Conservation (phyloP, 2,113 vertebrate genomes). For the Benitochromis conjunctus region DNA sequence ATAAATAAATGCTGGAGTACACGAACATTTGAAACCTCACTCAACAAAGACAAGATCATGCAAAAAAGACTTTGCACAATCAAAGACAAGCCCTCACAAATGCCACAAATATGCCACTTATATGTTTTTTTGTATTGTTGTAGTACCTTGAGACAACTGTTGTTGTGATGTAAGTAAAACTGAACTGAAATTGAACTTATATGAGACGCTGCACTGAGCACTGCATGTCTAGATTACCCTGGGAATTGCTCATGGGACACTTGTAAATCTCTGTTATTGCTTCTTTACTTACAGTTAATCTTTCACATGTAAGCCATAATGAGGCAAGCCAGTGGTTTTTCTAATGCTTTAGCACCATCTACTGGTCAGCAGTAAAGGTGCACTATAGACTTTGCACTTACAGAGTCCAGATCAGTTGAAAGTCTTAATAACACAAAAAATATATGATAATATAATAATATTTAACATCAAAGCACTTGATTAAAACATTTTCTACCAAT, state of each 20-base stretch:
- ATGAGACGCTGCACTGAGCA: neutral
- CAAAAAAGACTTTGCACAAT: neutral
- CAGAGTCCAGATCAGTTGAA: neutral
- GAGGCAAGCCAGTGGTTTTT: neutral
- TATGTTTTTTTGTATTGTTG: neutral
- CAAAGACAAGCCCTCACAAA: neutral
- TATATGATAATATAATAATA: neutral
- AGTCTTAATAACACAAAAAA: neutral
- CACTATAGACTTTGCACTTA: neutral
- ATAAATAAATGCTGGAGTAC: neutral
- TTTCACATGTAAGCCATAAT: neutral
- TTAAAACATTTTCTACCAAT: neutral
- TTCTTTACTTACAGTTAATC: neutral
- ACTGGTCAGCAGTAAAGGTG: conserved; percentile 14
- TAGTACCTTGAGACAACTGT: neutral
- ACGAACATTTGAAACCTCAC: neutral
- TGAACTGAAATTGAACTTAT: neutral
- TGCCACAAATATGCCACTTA: neutral
- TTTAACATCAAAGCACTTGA: neutral
- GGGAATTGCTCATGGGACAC: neutral
- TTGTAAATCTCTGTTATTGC: neutral
- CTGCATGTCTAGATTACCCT: neutral
- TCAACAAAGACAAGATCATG: neutral
- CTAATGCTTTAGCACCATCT: conserved; percentile 50
- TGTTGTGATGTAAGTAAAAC: neutral